phyloP scores from a whole-genome alignment of 2,888 invertebrate species.

The Ametastegia equiseti region DNA sequence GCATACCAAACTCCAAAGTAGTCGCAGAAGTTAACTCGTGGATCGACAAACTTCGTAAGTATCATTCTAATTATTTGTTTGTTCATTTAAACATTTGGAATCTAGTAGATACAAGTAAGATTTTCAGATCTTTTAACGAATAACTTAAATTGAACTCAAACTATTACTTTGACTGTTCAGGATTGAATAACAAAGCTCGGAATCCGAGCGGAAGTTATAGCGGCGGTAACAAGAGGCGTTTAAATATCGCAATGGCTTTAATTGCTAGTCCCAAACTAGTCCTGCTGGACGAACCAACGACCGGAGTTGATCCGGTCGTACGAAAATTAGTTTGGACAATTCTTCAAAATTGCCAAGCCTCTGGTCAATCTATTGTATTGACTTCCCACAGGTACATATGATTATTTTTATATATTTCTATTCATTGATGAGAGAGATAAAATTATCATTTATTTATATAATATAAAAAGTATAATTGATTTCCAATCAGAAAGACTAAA shows the following conservation, averaged over 20 bases:
- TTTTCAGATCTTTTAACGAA: background rate
- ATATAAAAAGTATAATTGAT: no score
- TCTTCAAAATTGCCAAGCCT: constrained; percentile 13
- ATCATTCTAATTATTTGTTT: background rate
- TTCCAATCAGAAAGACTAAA: no score
- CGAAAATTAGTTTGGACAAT: constrained; percentile 20
- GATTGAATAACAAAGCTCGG: background rate
- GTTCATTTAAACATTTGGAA: background rate
- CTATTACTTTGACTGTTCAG: background rate
- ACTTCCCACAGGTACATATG: constrained; percentile 24
- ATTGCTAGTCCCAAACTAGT: constrained; percentile 3
- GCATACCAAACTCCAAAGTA: background rate
- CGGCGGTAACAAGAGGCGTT: constrained; percentile 15
- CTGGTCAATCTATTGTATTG: constrained; percentile 29
- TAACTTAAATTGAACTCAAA: background rate
- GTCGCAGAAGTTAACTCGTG: constrained; percentile 18
- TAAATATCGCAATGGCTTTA: constrained; percentile 33
- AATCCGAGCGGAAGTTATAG: constrained; percentile 21
- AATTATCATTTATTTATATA: no score
- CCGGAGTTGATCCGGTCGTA: constrained; percentile 18
- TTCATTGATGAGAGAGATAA: background rate
- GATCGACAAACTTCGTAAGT: constrained; percentile 33
- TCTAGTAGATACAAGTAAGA: background rate
- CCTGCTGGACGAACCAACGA: constrained; percentile 32
- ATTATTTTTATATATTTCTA: background rate